A percentile compares a stretch with the other conserved stretches of the same genome.
phyloP scores from a whole-genome alignment of 2,888 invertebrate genomes.

The Bhutanitis thaidina region DNA sequence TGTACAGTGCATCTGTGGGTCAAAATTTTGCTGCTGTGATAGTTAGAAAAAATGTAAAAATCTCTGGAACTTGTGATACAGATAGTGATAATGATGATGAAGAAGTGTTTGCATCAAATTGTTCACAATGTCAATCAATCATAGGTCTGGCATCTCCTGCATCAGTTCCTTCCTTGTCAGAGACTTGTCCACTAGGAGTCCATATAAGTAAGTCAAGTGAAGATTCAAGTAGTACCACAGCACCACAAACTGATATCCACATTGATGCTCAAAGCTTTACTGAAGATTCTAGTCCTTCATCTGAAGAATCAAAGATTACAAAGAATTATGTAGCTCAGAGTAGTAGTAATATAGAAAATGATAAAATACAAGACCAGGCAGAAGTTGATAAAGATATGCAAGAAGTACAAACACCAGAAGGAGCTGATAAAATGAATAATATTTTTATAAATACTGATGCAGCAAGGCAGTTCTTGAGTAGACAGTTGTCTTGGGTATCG shows the following conservation, averaged over 20 bases:
- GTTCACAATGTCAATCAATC: conserved; percentile 82
- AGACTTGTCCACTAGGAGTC: conserved; percentile 82
- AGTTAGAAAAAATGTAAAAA: conserved; percentile 80
- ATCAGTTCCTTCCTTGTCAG: conserved; percentile 81
- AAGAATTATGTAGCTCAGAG: conserved; percentile 59
- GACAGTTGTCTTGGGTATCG: conserved; percentile 87
- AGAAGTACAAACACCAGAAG: conserved; percentile 44
- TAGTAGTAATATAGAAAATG: conserved; percentile 37
- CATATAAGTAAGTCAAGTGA: conserved; percentile 81
- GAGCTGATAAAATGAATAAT: conserved; percentile 78
- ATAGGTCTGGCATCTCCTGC: conserved; percentile 79
- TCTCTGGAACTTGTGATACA: conserved; percentile 76
- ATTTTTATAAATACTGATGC: conserved; percentile 89
- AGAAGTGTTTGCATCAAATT: conserved; percentile 83
- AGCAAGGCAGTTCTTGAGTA: conserved; percentile 86
- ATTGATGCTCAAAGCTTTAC: conserved; percentile 75
- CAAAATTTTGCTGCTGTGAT: conserved; percentile 87
- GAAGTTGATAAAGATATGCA: conserved; percentile 42
- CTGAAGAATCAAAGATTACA: conserved; percentile 75
- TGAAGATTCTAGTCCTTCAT: conserved; percentile 79
- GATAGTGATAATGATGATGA: conserved; percentile 81
- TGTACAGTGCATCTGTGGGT: conserved; percentile 87
- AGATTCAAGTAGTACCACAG: conserved; percentile 81
- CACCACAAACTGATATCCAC: conserved; percentile 77
- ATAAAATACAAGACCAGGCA: conserved; percentile 40